Conservation (phyloP, 1,140 invertebrate genomes). For the Ooceraea biroi region DNA sequence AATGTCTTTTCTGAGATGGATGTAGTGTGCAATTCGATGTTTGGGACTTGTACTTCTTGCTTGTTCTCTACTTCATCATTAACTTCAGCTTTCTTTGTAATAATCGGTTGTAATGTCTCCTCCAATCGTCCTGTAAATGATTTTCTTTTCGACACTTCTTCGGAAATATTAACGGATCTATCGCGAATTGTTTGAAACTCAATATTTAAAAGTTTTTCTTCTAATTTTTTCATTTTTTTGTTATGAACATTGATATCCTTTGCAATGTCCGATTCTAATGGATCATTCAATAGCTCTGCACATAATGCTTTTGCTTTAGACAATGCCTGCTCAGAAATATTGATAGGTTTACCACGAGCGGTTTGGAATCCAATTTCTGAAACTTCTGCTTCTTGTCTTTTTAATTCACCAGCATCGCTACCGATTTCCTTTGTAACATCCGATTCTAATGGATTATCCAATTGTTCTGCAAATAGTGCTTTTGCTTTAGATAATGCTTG, state of each 20-base stretch:
- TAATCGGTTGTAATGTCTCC: neutral
- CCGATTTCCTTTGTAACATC: neutral
- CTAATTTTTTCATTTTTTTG: neutral
- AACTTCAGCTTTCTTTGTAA: conserved; percentile 63
- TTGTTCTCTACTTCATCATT: conserved; percentile 42
- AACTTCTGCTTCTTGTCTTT: conserved; percentile 59
- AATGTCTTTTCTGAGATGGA: conserved; percentile 55
- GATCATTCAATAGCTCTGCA: neutral
- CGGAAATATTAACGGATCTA: conserved; percentile 62
- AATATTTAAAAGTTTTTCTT: conserved; percentile 25
- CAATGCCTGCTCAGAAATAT: conserved; percentile 72
- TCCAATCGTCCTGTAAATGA: conserved; percentile 28
- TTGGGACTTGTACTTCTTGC: conserved; percentile 44
- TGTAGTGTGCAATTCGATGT: conserved; percentile 78
- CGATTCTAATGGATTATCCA: neutral
- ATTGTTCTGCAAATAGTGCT: conserved; percentile 46
- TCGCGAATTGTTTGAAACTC: conserved; percentile 79
- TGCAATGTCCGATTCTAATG: conserved; percentile 29
- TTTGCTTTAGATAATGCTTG: conserved; percentile 63
- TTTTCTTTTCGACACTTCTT: conserved; percentile 67
- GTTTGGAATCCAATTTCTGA: conserved; percentile 79
- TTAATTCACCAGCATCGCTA: conserved; percentile 5
- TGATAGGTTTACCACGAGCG: conserved; percentile 77
- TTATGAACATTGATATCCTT: neutral
- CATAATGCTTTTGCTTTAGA: conserved; percentile 56